phyloP scores from a whole-genome alignment of 2,888 invertebrate genomes.

The Nomada goodeniana region DNA sequence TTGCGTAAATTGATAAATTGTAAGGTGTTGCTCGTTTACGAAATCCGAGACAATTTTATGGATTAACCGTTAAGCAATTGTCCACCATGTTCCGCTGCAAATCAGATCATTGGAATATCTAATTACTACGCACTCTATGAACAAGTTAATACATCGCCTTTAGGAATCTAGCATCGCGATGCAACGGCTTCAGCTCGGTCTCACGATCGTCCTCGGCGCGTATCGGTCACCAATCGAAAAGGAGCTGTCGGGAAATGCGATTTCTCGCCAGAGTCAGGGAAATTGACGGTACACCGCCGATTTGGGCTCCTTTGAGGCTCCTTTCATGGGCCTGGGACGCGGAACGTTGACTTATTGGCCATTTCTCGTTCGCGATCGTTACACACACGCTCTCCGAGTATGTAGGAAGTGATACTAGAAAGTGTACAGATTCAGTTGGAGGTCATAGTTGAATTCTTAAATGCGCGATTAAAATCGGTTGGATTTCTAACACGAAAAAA shows the following conservation, averaged over 20 bases:
- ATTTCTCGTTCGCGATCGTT: constrained; percentile 6
- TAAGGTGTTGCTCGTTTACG: too few relatives aligned
- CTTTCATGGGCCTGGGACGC: constrained; percentile 35
- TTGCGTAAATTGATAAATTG: too few relatives aligned
- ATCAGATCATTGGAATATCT: too few relatives aligned
- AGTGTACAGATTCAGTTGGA: background rate
- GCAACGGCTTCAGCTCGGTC: background rate
- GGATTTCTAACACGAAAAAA: background rate
- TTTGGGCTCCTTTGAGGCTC: constrained; percentile 48
- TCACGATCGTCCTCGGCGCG: constrained; percentile 33
- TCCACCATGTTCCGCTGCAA: too few relatives aligned
- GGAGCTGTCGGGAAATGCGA: constrained; percentile 45
- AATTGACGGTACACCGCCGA: constrained; percentile 34
- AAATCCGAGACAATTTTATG: too few relatives aligned
- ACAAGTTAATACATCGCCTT: background rate
- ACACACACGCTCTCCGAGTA: background rate
- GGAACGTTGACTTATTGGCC: constrained; percentile 41
- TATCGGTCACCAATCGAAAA: constrained; percentile 19
- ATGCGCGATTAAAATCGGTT: background rate
- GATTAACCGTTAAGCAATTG: too few relatives aligned
- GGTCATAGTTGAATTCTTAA: background rate
- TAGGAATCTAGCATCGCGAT: background rate
- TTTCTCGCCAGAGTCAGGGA: constrained; percentile 37
- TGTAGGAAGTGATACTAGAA: constrained; percentile 1
- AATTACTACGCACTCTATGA: background rate